Percentiles rank a stretch among this genome's conserved stretches.
phyloP scores from a whole-genome alignment of 2,888 invertebrate genomes.

The Machimus rusticus region DNA sequence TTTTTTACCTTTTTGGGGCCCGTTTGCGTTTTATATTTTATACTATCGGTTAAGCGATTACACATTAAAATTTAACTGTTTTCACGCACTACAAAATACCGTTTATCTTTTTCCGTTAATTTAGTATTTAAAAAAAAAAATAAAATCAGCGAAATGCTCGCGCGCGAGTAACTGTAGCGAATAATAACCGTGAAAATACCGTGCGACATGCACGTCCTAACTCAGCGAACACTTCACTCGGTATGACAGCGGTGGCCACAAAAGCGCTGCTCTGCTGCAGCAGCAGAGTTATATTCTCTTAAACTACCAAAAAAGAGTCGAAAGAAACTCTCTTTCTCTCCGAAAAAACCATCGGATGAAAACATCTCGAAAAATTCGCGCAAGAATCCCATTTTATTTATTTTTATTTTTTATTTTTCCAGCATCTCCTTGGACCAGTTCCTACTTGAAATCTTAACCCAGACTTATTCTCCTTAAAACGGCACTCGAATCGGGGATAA shows the following conservation, averaged over 20 bases:
- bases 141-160: background rate
- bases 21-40: background rate
- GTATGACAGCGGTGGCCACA: background rate
- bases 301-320: background rate
- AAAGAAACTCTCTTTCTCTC: background rate
- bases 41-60: background rate
- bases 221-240: constrained; percentile 35
- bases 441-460: background rate
- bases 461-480: background rate
- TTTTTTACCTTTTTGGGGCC: background rate
- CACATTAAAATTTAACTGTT: background rate
- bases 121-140: background rate
- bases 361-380: background rate
- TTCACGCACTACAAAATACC: background rate
- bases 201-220: background rate
- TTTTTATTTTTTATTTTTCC: background rate
- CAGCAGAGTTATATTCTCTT: background rate
- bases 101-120: background rate
- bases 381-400: background rate
- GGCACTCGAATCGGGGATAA: background rate
- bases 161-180: constrained; percentile 24
- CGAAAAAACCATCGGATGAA: background rate
- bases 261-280: background rate
- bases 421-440: background rate
- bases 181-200: background rate